A percentile compares a stretch with the other conserved stretches of the same genome.
These are phyloP conservation scores for Cisticola juncidis DNA, from an alignment of 2,113 vertebrate genomes.

Conservation along the genomic window DNA sequence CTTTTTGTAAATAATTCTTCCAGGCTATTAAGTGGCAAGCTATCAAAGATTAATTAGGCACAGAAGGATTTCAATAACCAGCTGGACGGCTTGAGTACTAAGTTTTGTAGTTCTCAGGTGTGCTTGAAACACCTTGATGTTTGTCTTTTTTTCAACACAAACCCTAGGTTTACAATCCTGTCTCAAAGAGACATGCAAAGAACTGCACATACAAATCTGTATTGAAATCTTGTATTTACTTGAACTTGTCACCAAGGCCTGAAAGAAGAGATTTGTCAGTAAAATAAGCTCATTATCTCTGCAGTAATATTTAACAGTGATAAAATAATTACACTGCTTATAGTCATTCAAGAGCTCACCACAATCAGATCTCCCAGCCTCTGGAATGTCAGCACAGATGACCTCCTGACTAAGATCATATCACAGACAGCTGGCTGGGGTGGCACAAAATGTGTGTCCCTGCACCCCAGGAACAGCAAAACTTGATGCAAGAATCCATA, in stretches of 20 bases:
- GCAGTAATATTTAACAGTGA: neutral
- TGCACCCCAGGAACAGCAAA: neutral
- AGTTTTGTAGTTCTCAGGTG: neutral
- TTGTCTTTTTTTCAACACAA: neutral
- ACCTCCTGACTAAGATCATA: neutral
- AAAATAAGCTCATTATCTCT: neutral
- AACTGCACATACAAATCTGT: neutral
- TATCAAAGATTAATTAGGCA: neutral
- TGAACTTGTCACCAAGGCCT: neutral
- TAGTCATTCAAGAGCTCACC: neutral
- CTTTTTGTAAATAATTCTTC: neutral
- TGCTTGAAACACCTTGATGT: neutral
- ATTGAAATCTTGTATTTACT: neutral
- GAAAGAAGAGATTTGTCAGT: neutral
- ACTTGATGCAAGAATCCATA: neutral
- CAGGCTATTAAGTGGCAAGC: neutral
- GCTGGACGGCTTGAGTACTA: neutral
- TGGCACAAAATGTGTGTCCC: accelerated
- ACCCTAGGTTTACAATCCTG: neutral
- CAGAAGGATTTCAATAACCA: neutral
- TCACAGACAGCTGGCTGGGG: neutral
- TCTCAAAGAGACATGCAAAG: neutral
- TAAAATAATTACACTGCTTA: neutral
- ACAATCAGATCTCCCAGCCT: neutral
- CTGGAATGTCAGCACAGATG: neutral